A percentile compares a stretch with the other conserved stretches of the same genome.
phyloP scores from a whole-genome alignment of 2,113 vertebrate species.

The Prunella fulvescens region DNA sequence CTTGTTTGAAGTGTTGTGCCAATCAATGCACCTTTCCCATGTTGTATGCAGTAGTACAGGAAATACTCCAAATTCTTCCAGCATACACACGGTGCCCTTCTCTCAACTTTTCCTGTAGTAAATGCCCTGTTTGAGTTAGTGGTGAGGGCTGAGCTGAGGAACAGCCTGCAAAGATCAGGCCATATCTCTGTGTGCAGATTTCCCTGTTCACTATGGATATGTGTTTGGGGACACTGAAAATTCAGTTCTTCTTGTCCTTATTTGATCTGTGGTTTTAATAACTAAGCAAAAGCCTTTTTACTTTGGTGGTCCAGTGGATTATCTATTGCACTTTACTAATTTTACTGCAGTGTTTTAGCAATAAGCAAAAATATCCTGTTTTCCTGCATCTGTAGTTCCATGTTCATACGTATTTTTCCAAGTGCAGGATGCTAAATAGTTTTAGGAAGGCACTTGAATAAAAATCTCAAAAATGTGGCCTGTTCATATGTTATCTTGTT shows the following conservation, averaged over 20 bases:
- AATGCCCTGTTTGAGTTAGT: background rate
- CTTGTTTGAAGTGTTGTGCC: background rate
- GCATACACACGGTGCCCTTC: background rate
- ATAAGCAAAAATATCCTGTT: constrained; percentile 51
- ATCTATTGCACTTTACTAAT: constrained; percentile 26
- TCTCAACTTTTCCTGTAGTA: background rate
- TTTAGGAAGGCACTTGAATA: constrained; percentile 59
- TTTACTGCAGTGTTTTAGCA: background rate
- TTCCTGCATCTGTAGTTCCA: background rate
- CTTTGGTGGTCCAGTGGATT: constrained; percentile 11
- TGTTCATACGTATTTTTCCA: constrained; percentile 46
- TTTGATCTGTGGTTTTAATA: constrained; percentile 27
- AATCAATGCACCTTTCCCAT: background rate
- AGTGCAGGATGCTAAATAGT: constrained; percentile 41
- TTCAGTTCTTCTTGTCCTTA: background rate
- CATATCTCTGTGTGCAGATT: background rate
- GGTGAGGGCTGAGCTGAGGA: background rate
- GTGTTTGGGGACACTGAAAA: background rate
- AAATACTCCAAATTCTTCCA: constrained; percentile 45
- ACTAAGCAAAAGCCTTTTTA: background rate
- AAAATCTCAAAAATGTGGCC: constrained; percentile 47
- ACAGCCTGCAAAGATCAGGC: background rate
- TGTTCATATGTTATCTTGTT: constrained; percentile 47
- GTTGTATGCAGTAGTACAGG: background rate
- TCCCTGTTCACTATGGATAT: accelerated